These are phyloP conservation scores for Cotesia chilonis DNA, from an alignment of 1,140 invertebrate genomes.

Conservation along the genomic window DNA sequence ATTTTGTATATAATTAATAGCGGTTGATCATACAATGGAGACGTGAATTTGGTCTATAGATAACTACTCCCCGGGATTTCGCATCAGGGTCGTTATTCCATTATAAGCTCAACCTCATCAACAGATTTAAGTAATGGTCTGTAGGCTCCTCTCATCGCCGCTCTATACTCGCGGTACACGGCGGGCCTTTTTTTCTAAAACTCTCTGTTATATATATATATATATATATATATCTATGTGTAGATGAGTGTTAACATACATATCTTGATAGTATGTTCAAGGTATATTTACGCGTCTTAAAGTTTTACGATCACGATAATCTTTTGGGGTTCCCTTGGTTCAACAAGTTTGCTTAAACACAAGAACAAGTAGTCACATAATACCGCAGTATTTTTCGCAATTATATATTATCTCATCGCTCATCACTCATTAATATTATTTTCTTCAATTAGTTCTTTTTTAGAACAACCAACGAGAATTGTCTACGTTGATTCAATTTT, in stretches of 20 bases:
- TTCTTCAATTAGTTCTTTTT: background rate
- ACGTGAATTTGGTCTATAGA: slow-evolving; percentile 17
- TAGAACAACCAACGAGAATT: slow-evolving; percentile 33
- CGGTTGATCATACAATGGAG: slow-evolving; percentile 24
- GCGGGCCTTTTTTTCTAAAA: background rate
- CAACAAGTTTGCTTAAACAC: background rate
- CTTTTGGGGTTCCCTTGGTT: background rate
- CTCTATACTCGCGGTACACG: background rate
- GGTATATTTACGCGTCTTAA: slow-evolving; percentile 18
- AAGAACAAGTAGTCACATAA: background rate
- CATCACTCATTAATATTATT: no score
- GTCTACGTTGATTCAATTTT: slow-evolving; percentile 35
- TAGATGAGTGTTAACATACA: background rate
- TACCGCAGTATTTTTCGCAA: background rate
- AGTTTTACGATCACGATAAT: slow-evolving; percentile 5
- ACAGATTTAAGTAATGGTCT: slow-evolving; percentile 13
- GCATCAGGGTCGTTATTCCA: slow-evolving; percentile 13
- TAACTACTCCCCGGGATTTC: slow-evolving; percentile 5
- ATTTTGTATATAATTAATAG: slow-evolving; percentile 26
- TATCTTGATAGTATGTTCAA: background rate
- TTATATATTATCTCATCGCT: no score
- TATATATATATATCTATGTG: background rate
- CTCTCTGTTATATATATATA: background rate
- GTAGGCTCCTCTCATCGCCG: background rate
- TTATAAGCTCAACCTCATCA: slow-evolving; percentile 23